Evolutionary conservation across 2,113 vertebrate species (phyloP), one percentile per base, ranked within the genome.

Genomic region (Centrocercus urophasianus): DNA sequence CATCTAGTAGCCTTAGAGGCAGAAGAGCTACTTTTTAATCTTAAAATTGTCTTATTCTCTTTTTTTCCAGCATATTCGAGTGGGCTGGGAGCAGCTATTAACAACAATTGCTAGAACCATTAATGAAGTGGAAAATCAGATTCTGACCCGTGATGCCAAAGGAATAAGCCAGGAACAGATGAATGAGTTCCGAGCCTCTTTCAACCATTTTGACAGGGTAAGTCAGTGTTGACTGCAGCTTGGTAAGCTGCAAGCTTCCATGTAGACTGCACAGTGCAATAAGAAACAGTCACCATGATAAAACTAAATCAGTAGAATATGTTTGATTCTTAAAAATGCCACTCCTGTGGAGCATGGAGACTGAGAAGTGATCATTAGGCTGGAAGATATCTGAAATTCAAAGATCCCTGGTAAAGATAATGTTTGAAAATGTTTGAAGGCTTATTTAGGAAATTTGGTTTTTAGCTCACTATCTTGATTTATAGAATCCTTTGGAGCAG

Each of bases 151-250:
- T n/a, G 99, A 99, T 73, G 99, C 99, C 97, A 99, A 99, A 95
- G 99, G 99, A 98, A 99, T 99, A 97, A 99, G 98, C 98, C 99
- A 99, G 97, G 99, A 99, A 47, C 99, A 99, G 97, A 98, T 99
- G 98, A 99, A 99, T 5, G 99, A 99, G 97, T 99, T 99, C 98
- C 98, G 99, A 79, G 99, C 99, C 93, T 99, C 99, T 88, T 99
- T 99, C 98, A 99, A 99, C 96, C 99, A 99, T 98, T 99, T 99
- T 15, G 99, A 99, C 98, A 98, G 99, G 99, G 99, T 99, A 97
- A 98, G 93, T 94, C 84, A n/a, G 28, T 21, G 48, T 61, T 91
- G 36, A 59, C 48, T 81, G 61, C 77, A 45, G 48, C 47, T 71
- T 64, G 66, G 72, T 79, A 86, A 78, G 34, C 59, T 70, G 27